Evolutionary conservation across 1,140 invertebrate genomes (phyloP), one percentile per base, ranked within the genome.

Genomic region (Drosophila teissieri): DNA sequence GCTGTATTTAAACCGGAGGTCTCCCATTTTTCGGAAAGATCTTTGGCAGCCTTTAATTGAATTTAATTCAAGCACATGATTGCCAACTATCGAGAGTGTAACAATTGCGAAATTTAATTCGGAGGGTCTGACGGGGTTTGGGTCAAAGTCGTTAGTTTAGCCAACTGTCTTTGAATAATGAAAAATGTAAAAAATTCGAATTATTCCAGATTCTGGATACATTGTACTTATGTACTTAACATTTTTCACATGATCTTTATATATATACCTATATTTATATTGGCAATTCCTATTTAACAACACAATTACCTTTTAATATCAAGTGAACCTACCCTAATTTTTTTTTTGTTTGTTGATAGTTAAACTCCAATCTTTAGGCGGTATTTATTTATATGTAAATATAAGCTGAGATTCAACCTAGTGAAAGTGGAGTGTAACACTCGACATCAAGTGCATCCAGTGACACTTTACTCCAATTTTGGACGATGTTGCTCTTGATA

Each of bases 41-140:
- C 73, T 68, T 75, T 79, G 65, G 61, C 70, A 80, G 76, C 42
- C 68, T 68, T 77, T 85, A 81, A 85, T 86, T 73, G 73, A 86
- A 86, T 86, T 86, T 55, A 74, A 77, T 80, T 85, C 12, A 27
- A 44, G 31, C 62, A 55, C 52, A 17, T 64, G 58, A 48, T 54
- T 42, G 51, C 27, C 15, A 39, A 42, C 53, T 62, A 46, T 34
- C 27, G 55, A 34, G 56, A 60, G 63, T 55, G 69, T 67, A 65
- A 31, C 55, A 79, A 84, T 49, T 68, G 49, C 60, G 79, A 75
- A 34, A 69, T 48, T 69, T 70, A 56, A 56, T 48, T 69, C 8
- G 42, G 17, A 34, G 37, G 14, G 14, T 39, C 77, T 40, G 51
- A 42, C 34, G 44, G 31, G 40, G 40, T 64, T 40, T 45, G 48